phyloP scores from a whole-genome alignment of 2,888 invertebrate species.

The Coleophora deauratella region DNA sequence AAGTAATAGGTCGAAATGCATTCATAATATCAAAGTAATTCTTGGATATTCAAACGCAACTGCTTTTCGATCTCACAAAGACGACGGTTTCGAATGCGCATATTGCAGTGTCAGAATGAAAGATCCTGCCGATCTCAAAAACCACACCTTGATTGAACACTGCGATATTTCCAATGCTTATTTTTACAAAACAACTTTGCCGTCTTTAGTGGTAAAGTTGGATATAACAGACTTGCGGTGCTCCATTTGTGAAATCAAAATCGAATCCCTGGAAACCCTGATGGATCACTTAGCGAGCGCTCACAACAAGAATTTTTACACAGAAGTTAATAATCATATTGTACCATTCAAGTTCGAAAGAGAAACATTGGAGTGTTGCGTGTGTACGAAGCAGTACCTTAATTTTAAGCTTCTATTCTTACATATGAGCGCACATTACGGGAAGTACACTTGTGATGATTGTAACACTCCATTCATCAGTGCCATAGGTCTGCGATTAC shows the following conservation, averaged over 20 bases:
- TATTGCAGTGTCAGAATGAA: conserved; percentile 32
- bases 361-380: conserved; percentile 19
- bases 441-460: conserved; percentile 30
- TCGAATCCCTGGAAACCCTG: conserved; percentile 7
- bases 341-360: conserved; percentile 32
- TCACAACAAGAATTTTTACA: conserved; percentile 22
- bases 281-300: conserved; percentile 11
- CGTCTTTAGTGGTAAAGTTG: conserved; percentile 33
- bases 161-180: conserved; percentile 22
- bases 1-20: no score
- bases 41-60: conserved; percentile 42
- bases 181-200: conserved; percentile 25
- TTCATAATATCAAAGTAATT: conserved; percentile 32
- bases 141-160: conserved; percentile 32
- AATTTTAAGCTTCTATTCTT: conserved; percentile 19
- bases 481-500: conserved; percentile 14
- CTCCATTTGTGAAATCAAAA: conserved; percentile 5
- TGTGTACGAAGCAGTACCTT: conserved; percentile 18
- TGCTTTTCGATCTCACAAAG: conserved; percentile 33
- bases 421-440: conserved; percentile 39
- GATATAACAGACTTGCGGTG: conserved; percentile 28
- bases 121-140: conserved; percentile 33
- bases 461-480: conserved; percentile 32
- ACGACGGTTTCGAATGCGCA: conserved; percentile 35
- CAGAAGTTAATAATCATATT: conserved; percentile 29